Conservation (phyloP, 2,113 vertebrate species). For the Nymphicus hollandicus region DNA sequence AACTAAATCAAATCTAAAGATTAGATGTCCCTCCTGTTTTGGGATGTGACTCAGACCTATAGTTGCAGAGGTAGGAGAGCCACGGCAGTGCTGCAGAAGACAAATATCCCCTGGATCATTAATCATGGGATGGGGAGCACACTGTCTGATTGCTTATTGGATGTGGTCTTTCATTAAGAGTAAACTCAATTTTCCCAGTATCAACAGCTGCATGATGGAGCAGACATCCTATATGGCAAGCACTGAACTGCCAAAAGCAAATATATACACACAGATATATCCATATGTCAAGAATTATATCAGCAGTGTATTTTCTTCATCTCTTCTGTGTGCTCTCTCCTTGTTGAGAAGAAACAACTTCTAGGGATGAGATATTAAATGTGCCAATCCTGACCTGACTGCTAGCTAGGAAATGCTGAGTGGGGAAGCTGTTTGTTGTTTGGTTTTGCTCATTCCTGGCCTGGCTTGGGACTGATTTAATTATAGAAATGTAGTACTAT, state of each 20-base stretch:
- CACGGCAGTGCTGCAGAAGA: not conserved
- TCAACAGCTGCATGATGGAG: not conserved
- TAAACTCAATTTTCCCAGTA: conserved; percentile 20
- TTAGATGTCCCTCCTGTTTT: not conserved
- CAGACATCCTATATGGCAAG: not conserved
- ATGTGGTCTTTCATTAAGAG: conserved; percentile 1
- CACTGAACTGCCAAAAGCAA: not conserved
- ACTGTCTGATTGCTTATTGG: conserved; percentile 9
- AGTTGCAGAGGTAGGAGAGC: not conserved
- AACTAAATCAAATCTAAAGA: not conserved
- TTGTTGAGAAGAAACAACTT: not conserved
- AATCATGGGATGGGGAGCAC: not conserved
- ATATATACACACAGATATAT: not conserved
- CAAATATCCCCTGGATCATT: not conserved
- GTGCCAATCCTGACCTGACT: not conserved
- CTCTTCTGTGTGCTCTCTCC: not conserved
- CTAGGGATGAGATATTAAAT: not conserved
- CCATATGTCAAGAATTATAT: not conserved
- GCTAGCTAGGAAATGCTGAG: not conserved
- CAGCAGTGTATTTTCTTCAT: not conserved
- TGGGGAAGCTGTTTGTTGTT: not conserved
- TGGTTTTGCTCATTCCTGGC: not conserved
- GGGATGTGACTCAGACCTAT: not conserved
- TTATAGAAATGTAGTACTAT: not conserved
- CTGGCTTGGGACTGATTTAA: not conserved